Percentiles rank a stretch among this genome's conserved stretches.
phyloP scores from a whole-genome alignment of 2,888 invertebrate genomes.

The Junonia oenone region DNA sequence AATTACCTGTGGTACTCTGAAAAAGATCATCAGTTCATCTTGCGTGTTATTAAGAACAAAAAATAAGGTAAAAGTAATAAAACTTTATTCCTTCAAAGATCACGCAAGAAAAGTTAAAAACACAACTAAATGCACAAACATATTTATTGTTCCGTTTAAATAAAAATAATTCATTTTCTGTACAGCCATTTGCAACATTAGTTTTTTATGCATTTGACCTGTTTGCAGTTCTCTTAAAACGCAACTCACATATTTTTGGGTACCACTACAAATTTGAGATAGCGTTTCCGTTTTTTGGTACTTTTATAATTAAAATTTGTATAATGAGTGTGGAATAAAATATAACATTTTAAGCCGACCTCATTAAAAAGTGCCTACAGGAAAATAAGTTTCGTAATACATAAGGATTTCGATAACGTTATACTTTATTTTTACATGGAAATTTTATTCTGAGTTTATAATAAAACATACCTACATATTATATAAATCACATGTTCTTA shows the following conservation, averaged over 20 bases:
- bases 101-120: too few species aligned
- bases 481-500: too few species aligned
- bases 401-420: not conserved
- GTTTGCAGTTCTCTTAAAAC: not conserved
- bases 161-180: not conserved
- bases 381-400: not conserved
- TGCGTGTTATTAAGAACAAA: too few species aligned
- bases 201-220: not conserved
- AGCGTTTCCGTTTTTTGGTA: not conserved
- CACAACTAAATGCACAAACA: too few species aligned
- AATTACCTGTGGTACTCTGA: not conserved
- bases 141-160: not conserved
- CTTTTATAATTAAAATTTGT: not conserved
- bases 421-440: not conserved
- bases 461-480: too few species aligned
- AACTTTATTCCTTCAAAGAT: too few species aligned
- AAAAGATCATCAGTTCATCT: too few species aligned
- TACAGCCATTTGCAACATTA: too few species aligned
- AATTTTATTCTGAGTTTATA: too few species aligned
- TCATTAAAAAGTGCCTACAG: not conserved
- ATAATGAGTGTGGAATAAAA: constrained; percentile 5
- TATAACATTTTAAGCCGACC: not conserved
- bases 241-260: not conserved
- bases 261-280: not conserved
- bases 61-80: too few species aligned